Conservation (phyloP, 37 sponge, comb jelly and placozoan genomes). For the Cladorhizidae sp. region DNA sequence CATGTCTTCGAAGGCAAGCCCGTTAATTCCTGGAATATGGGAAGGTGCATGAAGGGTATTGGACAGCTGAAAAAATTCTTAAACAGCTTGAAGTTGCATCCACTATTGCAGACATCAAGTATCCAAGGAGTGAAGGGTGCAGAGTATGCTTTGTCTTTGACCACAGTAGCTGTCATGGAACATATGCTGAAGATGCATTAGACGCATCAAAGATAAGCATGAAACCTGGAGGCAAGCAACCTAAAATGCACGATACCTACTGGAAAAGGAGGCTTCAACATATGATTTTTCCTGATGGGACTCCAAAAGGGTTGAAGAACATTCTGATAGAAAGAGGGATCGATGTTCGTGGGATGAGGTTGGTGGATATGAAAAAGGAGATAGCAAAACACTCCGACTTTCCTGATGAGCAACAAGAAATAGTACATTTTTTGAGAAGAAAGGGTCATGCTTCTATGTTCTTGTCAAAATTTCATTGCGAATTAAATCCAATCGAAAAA, state of each 20-base stretch:
- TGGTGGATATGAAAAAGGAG: background rate
- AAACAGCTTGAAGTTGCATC: slow-evolving; percentile 14
- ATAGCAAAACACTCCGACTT: slow-evolving; percentile 25
- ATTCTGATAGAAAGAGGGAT: slow-evolving; percentile 16
- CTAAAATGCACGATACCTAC: background rate
- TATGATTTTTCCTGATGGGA: background rate
- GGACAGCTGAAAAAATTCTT: slow-evolving; percentile 43
- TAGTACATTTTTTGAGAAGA: slow-evolving; percentile 8
- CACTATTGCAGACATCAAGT: slow-evolving; percentile 3
- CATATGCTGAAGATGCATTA: slow-evolving; percentile 18
- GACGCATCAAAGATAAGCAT: background rate
- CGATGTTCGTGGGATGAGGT: background rate
- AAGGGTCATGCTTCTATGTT: slow-evolving; percentile 20
- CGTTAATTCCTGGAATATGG: slow-evolving; percentile 10
- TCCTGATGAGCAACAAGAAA: slow-evolving; percentile 7
- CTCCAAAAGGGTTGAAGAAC: slow-evolving; percentile 1
- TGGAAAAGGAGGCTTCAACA: background rate
- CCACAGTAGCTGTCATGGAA: slow-evolving; percentile 18
- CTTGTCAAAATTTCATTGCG: slow-evolving; percentile 5
- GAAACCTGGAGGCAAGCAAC: slow-evolving; percentile 21
- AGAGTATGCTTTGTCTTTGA: slow-evolving; percentile 1
- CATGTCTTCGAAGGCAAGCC: background rate
- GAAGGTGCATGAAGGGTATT: slow-evolving; percentile 28
- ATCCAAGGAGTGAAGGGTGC: slow-evolving; percentile 1
- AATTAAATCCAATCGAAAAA: slow-evolving; percentile 14